Evolutionary conservation across 2,888 invertebrate species (phyloP), one percentile per base, ranked within the genome.

Genomic region (Patella pellucida): DNA sequence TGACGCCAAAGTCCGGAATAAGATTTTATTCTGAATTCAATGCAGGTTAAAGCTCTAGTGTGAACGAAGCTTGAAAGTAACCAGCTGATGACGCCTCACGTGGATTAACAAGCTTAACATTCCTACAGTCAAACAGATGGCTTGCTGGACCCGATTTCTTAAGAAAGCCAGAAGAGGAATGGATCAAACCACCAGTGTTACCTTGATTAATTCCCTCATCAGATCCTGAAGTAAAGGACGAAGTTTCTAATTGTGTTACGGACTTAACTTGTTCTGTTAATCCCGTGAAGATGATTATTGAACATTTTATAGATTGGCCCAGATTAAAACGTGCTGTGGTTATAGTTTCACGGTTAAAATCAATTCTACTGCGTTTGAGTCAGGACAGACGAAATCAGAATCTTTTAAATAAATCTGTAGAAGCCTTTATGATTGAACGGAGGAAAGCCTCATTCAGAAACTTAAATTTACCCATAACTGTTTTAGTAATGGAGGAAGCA

Each of bases 91-190:
- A 16, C 31, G 70, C 54, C 3, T 74, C 54, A 9, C n/a, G 52
- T 52, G 19, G n/a, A 12, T 51, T 62, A 19, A 19, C 62, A 19
- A 23, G n/a, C 3, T 11, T 11, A 11, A 19, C 16, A 23, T 67
- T 68, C 51, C 50, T 62, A 51, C 27, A 19, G 19, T 67, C 23
- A 31, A 67, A 51, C 5, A 16, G 62, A n/a, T 75, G 75, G 75
- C 52, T 23, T 9, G 52, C 50, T 5, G 75, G 75, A 4, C 72
- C 75, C 19, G 75, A 75, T 11, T 75, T 75, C 56, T 31, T 75
- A 16, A 54, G 68, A 62, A 73, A 52, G 56, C 19, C 19, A n/a
- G 75, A 76, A 51, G 27, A 15, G 14, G 62, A 73, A 14, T 75
- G 75, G 72, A 73, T 73, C 19, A 31, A 19, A 14, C 73, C 50